Base-by-base conservation (phyloP, 2,797 vertebrate genomes). In the Eulemur rubriventer region DNA sequence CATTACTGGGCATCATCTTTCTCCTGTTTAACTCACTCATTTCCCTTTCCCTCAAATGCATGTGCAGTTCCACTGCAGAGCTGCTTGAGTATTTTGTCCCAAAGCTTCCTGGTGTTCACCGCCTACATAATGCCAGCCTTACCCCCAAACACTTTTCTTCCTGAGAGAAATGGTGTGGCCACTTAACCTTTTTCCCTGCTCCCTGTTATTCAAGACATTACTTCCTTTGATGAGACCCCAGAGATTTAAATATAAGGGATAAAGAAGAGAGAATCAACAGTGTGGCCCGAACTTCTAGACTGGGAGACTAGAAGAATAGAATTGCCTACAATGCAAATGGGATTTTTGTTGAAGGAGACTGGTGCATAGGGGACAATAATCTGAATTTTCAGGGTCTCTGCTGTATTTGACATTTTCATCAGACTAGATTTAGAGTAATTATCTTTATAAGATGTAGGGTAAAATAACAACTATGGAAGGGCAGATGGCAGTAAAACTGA, bases 201-300 rank as follows among this genome's bases (percentile, higher is more conserved):
- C 4, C 22, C n/a, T 35, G 14, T 79, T 61, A 63, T 24, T 80
- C 26, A 59, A 89, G 65, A 24, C 26, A 10, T 81, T 43, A 48
- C 92, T 94, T 89, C n/a, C 82, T 93, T 93, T 57, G 57, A 57
- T 69, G 59, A 72, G 33, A 61, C 13, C 50, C 43, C 35, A 93
- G 78, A 91, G 52, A 28, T 38, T 38, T 50, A 41, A 81, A 48
- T 89, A 52, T 38, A 65, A 43, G 38, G 28, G 1, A 35, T 65
- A 59, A 72, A 73, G 24, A 94, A 35, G 11, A 86, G 61, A 55
- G 55, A 92, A 57, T 52, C 41, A 30, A 35, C 9, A 55, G 0
- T 3, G 12, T 46, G 43, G 52, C 6, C 50, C 55, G 48, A 35
- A 52, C 92, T 83, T 91, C 9, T 86, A 41, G 16, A 72, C 6